These are phyloP conservation scores for Bradysia coprophila DNA, from an alignment of 1,140 invertebrate genomes.

Conservation along the genomic window DNA sequence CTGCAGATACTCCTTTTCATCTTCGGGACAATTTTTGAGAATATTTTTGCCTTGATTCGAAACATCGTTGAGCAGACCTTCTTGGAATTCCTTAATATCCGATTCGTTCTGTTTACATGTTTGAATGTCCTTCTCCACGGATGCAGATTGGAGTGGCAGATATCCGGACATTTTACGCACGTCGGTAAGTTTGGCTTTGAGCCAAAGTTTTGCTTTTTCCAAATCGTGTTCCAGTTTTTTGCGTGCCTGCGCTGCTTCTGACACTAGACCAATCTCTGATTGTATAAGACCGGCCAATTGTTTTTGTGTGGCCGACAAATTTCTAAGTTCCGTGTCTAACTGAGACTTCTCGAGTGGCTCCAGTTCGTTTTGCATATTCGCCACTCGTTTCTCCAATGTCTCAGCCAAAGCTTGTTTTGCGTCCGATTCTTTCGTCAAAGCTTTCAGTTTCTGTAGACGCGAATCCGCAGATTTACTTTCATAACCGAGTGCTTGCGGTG, in stretches of 20 bases:
- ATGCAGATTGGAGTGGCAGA: conserved; percentile 46
- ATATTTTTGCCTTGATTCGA: conserved; percentile 55
- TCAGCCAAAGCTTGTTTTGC: conserved; percentile 65
- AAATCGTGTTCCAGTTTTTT: conserved; percentile 59
- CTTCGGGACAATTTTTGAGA: conserved; percentile 60
- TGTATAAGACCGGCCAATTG: conserved; percentile 49
- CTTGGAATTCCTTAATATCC: conserved; percentile 61
- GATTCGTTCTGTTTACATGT: conserved; percentile 51
- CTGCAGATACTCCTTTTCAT: conserved; percentile 44
- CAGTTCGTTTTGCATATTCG: conserved; percentile 68
- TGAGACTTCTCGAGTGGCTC: conserved; percentile 57
- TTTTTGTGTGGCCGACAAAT: conserved; percentile 47
- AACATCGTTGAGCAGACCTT: conserved; percentile 52
- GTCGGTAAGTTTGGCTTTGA: conserved; percentile 54
- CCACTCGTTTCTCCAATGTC: conserved; percentile 61
- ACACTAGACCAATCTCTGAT: conserved; percentile 49
- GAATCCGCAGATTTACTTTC: conserved; percentile 56
- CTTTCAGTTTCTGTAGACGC: conserved; percentile 45
- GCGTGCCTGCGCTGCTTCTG: conserved; percentile 42
- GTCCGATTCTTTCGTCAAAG: conserved; percentile 64
- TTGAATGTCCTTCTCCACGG: conserved; percentile 58
- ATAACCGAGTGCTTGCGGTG: conserved; percentile 47
- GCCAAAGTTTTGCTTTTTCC: conserved; percentile 57
- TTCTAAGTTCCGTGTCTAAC: conserved; percentile 42
- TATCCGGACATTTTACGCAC: conserved; percentile 54